Percentiles rank a stretch among this genome's conserved stretches.
phyloP scores from a whole-genome alignment of 92 coral and sea anemone genomes.

The Epizoanthus stellaris region DNA sequence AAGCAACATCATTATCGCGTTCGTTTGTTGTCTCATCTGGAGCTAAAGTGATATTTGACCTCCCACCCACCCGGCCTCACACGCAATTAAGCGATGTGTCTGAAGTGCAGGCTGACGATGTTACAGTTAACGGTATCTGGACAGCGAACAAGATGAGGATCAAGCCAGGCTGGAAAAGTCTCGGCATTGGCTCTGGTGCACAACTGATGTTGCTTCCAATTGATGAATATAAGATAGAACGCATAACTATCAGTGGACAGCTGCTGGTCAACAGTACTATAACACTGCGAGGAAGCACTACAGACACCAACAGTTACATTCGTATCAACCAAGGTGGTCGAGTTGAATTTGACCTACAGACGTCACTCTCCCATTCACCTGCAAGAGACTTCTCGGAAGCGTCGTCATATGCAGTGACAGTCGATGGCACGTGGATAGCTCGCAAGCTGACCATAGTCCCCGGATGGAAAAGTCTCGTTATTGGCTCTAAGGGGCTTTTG shows the following conservation, averaged over 20 bases:
- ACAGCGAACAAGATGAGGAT: constrained; percentile 67
- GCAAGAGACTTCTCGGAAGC: constrained; percentile 29
- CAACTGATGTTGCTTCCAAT: constrained; percentile 28
- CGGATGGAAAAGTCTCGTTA: constrained; percentile 45
- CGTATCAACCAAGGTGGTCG: constrained; percentile 24
- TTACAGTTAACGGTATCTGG: constrained; percentile 69
- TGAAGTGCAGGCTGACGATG: constrained; percentile 65
- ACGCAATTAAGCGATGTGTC: constrained; percentile 65
- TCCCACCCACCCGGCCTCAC: not conserved
- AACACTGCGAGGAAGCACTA: constrained; percentile 32
- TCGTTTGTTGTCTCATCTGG: constrained; percentile 27
- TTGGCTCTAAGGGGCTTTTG: constrained; percentile 39
- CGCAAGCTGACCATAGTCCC: constrained; percentile 28
- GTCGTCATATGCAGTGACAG: constrained; percentile 31
- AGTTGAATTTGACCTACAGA: constrained; percentile 36
- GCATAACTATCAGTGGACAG: constrained; percentile 37
- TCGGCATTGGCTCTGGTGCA: constrained; percentile 32
- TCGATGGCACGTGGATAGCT: constrained; percentile 46
- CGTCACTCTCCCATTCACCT: constrained; percentile 24
- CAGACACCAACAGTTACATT: constrained; percentile 21
- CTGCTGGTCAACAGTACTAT: constrained; percentile 29
- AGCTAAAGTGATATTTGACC: constrained; percentile 13
- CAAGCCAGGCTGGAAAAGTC: constrained; percentile 69
- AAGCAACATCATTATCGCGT: not conserved
- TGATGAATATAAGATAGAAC: constrained; percentile 36